Base-by-base conservation (phyloP, 2,888 invertebrate genomes). In the Agrenia bidenticulata region DNA sequence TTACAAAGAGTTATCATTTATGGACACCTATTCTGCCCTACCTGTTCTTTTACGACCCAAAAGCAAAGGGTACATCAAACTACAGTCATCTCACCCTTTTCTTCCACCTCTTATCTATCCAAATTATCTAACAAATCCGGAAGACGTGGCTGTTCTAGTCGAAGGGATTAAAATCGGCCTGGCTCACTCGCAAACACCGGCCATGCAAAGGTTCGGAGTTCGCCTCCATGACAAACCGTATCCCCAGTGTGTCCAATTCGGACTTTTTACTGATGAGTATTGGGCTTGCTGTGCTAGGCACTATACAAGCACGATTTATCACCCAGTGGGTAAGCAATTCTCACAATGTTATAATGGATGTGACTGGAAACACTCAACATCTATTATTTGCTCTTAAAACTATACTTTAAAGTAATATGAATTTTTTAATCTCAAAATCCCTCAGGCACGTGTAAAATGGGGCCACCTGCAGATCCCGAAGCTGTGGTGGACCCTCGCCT, bases 81-180 rank as follows among this genome's bases (percentile, higher is more conserved):
- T 72, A 19, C 62, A 63, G n/a, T 60, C 61, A 17, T 24, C 57
- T 7, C 62, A 70, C 27, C 72, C 72, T n/a, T 67, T 57, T 23
- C 59, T 68, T 19, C 54, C 55, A n/a, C 70, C 70, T 1, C 53
- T 65, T 7, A 72, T 72, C 42, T 62, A 70, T n/a, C 72, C 72
- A 41, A 72, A 72, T 26, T 72, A 72, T 42, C 58, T 72, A 5
- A n/a, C 86, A 19, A 89, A 92, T 62, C 86, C 89, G 21, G 82
- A 86, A 69, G 97, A 97, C 76, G 83, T 90, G 70, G 88, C 88
- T 69, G 88, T 88, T 0, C 80, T 94, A 45, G 83, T 93, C 0
- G 93, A 93, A 81, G 93, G 93, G 0, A 90, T 89, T 0, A 94
- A 93, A 80, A 88, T 93, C 21, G 89, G 86, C 0, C 84, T 93